Percentiles rank a stretch among this genome's conserved stretches.
These are phyloP conservation scores for Lissonota sp. DNA, from an alignment of 2,888 invertebrate genomes.

Conservation along the genomic window DNA sequence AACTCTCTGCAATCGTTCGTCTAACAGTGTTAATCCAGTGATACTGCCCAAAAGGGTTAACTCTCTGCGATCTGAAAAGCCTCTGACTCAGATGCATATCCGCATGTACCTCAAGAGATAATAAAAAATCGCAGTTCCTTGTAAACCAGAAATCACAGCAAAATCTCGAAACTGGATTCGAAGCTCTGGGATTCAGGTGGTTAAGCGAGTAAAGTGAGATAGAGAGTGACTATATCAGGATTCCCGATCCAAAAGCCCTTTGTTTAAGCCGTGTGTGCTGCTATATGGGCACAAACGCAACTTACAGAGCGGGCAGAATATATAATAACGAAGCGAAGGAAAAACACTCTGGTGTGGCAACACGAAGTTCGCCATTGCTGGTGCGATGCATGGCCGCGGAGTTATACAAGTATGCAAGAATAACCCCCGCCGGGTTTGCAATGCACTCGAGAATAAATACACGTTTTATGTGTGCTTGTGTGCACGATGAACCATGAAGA, in stretches of 20 bases:
- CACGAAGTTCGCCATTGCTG: not conserved
- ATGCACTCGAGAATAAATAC: conserved; percentile 15
- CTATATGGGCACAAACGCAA: conserved; percentile 67
- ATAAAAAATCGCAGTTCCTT: too few relatives aligned
- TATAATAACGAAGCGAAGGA: conserved; percentile 20
- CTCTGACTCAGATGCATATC: too few relatives aligned
- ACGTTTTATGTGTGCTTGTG: not conserved
- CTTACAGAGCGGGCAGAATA: conserved; percentile 70
- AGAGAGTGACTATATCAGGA: conserved; percentile 37
- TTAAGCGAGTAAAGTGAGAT: not conserved
- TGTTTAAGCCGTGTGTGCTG: conserved; percentile 67
- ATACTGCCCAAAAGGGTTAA: not conserved
- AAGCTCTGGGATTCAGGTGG: conserved; percentile 23
- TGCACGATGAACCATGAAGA: too few relatives aligned
- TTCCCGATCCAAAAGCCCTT: conserved; percentile 66
- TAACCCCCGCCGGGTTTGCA: conserved; percentile 54
- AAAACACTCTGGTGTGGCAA: not conserved
- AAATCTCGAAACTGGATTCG: conserved; percentile 61
- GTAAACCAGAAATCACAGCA: conserved; percentile 24
- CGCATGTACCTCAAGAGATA: too few relatives aligned
- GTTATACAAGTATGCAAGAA: conserved; percentile 59
- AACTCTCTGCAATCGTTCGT: not conserved
- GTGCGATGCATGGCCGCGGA: conserved; percentile 31
- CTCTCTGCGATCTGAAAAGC: not conserved
- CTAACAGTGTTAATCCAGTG: too few relatives aligned